Evolutionary conservation across 2,113 vertebrate species (phyloP).

Genomic region (Perognathus longimembris): DNA sequence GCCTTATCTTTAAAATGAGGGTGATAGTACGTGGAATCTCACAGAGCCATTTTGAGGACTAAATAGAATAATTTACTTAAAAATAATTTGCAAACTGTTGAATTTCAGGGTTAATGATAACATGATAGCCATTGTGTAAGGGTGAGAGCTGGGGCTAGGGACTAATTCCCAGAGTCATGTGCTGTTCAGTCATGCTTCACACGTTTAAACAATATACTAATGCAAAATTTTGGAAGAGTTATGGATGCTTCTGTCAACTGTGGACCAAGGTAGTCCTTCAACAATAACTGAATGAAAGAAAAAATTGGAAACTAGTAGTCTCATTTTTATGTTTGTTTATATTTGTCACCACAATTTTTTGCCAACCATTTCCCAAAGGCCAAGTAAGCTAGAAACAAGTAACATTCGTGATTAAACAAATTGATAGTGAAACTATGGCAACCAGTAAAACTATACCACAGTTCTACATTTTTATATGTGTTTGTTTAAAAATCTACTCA

Average conservation of each 20-base stretch:
- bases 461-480: not conserved
- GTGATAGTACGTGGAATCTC: not conserved
- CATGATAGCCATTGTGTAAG: not conserved
- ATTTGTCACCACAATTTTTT: not conserved
- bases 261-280: constrained; percentile 8
- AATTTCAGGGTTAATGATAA: constrained; percentile 12
- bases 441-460: not conserved
- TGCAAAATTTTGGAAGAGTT: not conserved
- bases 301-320: not conserved
- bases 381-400: constrained; percentile 38
- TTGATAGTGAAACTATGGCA: constrained; percentile 51
- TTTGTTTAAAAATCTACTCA: not conserved
- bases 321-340: not conserved
- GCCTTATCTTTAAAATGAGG: constrained; percentile 57
- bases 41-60: not conserved
- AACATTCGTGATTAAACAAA: constrained; percentile 49
- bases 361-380: constrained; percentile 32
- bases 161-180: not conserved
- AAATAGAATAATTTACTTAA: not conserved
- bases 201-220: not conserved
- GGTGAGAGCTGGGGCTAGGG: not conserved
- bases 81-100: constrained; percentile 18
- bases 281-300: not conserved
- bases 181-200: not conserved
- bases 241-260: not conserved